Conservation (phyloP, 2,888 invertebrate genomes). For the Schizaphis graminum region DNA sequence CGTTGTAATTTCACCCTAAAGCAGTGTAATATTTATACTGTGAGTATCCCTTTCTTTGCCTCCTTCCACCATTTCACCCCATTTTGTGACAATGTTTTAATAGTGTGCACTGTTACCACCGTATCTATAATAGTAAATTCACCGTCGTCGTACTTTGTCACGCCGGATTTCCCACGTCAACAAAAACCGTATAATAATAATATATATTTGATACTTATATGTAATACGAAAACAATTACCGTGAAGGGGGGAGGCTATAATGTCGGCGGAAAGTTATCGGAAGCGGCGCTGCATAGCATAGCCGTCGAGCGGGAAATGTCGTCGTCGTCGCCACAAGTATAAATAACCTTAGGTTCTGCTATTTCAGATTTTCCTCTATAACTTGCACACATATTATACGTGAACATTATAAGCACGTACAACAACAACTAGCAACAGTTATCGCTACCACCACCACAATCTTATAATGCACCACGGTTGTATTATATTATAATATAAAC, state of each 20-base stretch:
- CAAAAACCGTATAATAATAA: not conserved
- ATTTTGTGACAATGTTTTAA: not conserved
- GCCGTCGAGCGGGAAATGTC: not conserved
- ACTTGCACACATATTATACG: not conserved
- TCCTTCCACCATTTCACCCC: not conserved
- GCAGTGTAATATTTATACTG: not conserved
- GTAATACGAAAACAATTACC: not conserved
- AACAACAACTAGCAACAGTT: not conserved
- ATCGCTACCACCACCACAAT: not conserved
- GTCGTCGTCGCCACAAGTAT: not conserved
- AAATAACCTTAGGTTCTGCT: not conserved
- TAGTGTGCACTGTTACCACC: not conserved
- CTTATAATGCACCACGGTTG: not conserved
- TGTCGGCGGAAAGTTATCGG: not conserved
- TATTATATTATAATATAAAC: not conserved
- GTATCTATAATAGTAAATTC: not conserved
- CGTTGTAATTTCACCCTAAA: not conserved
- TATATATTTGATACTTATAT: not conserved
- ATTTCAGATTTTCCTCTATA: not conserved
- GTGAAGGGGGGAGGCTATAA: not conserved
- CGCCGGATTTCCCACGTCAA: constrained; percentile 28
- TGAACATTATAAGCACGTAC: not conserved
- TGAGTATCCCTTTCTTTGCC: too few relatives aligned
- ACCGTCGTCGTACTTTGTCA: constrained; percentile 23
- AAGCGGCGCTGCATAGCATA: not conserved